Evolutionary conservation across 2,888 invertebrate species (phyloP).

Genomic region (Gastracanthus pulcherrimus): DNA sequence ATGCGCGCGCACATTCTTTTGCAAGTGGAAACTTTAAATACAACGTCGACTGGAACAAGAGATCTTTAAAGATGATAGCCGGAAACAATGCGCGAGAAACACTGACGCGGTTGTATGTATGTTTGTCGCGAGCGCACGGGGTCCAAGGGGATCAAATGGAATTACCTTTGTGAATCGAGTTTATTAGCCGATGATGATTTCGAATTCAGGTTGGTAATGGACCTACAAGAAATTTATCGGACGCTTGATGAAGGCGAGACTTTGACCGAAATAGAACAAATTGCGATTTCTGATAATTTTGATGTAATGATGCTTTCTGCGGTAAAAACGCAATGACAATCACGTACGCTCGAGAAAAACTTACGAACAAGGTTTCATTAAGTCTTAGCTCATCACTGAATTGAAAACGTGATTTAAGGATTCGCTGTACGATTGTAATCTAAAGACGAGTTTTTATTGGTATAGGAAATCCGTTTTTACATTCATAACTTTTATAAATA

Average conservation of each 20-base stretch:
- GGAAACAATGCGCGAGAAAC: conserved; percentile 39
- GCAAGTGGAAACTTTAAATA: conserved; percentile 9
- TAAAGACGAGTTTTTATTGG: neutral
- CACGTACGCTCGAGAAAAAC: neutral
- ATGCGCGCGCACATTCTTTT: neutral
- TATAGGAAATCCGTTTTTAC: too few species aligned
- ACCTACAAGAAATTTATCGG: too few species aligned
- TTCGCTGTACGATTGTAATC: neutral
- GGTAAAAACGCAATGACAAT: neutral
- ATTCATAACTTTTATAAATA: neutral
- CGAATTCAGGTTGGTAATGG: neutral
- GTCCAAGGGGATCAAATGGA: conserved; percentile 14
- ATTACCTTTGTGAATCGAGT: conserved; percentile 15
- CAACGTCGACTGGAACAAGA: neutral
- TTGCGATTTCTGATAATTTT: neutral
- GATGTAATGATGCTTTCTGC: neutral
- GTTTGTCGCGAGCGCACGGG: neutral
- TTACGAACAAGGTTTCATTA: neutral
- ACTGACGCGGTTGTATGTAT: neutral
- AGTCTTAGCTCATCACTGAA: conserved; percentile 48
- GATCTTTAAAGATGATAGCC: conserved; percentile 40
- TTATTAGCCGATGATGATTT: neutral
- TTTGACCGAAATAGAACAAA: neutral
- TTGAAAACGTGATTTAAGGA: conserved; percentile 20
- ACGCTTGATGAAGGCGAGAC: neutral